A percentile compares a stretch with the other conserved stretches of the same genome.
Evolutionary conservation across 53 echinoderm and acorn worm species (phyloP).

Genomic region (Henricia sp.): DNA sequence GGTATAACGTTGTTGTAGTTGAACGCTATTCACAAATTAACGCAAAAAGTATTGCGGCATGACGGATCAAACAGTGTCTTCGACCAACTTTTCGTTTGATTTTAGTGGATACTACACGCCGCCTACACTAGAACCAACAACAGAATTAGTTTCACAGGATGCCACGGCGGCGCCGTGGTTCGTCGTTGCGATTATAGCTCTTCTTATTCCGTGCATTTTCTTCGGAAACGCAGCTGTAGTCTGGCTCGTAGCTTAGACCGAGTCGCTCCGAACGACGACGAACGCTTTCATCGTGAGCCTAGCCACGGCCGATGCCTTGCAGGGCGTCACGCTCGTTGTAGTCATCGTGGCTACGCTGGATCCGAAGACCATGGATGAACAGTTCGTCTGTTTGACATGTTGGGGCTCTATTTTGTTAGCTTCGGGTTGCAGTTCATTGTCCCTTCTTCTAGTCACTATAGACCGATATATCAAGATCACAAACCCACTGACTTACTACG

Average conservation of each 20-base stretch:
- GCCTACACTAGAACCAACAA: background rate
- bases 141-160: background rate
- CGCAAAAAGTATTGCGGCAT: too few species aligned
- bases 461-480: constrained; percentile 71
- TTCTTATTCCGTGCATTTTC: constrained; percentile 21
- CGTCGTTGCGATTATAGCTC: background rate
- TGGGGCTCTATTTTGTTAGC: constrained; percentile 67
- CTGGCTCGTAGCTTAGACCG: constrained; percentile 6
- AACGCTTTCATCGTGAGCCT: constrained; percentile 41
- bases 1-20: too few species aligned
- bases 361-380: constrained; percentile 6
- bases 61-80: too few species aligned
- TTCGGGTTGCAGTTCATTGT: constrained; percentile 61
- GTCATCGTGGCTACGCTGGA: constrained; percentile 28
- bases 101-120: background rate
- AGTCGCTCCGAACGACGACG: constrained; percentile 4
- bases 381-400: constrained; percentile 42
- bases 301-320: constrained; percentile 26
- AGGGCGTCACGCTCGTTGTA: background rate
- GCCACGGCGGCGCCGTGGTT: background rate
- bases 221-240: constrained; percentile 41
- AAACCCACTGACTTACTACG: constrained; percentile 53
- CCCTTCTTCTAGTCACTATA: constrained; percentile 57
- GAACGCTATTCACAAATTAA: too few species aligned
- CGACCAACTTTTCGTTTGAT: background rate